These are phyloP conservation scores for Drosophila azteca DNA, from an alignment of 1,140 invertebrate genomes.

Conservation along the genomic window DNA sequence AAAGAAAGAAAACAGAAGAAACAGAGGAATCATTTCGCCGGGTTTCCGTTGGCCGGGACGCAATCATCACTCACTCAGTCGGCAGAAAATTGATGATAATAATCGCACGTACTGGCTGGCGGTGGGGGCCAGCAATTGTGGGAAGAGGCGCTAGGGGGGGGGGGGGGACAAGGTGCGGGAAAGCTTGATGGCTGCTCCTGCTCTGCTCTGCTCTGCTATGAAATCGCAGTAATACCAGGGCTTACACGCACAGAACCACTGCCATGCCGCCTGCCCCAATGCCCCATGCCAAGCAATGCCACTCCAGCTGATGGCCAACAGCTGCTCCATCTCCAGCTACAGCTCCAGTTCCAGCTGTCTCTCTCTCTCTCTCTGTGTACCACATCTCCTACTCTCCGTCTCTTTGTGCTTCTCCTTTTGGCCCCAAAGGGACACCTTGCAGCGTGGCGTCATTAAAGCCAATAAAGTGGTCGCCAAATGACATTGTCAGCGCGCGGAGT, in stretches of 20 bases:
- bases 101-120: constrained; percentile 68
- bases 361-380: too few species aligned
- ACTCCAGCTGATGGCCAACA: constrained; percentile 46
- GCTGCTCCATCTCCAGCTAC: constrained; percentile 36
- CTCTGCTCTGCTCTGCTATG: constrained; percentile 9
- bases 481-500: constrained; percentile 47
- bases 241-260: constrained; percentile 25
- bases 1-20: constrained; percentile 6
- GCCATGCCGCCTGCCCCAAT: too few species aligned
- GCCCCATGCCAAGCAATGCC: too few species aligned
- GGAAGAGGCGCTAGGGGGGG: too few species aligned
- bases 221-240: constrained; percentile 40
- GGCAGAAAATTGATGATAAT: constrained; percentile 80
- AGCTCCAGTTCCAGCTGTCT: background rate
- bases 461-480: constrained; percentile 75
- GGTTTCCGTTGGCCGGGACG: constrained; percentile 57
- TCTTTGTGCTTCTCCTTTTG: too few species aligned
- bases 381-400: too few species aligned
- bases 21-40: background rate
- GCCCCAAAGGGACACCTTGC: constrained; percentile 62
- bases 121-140: constrained; percentile 42
- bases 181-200: constrained; percentile 11
- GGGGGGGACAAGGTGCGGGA: background rate
- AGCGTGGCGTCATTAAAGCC: constrained; percentile 54
- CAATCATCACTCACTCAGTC: constrained; percentile 75